These are phyloP conservation scores for Poeciliopsis turrubarensis DNA, from an alignment of 2,113 vertebrate species.

Conservation along the genomic window DNA sequence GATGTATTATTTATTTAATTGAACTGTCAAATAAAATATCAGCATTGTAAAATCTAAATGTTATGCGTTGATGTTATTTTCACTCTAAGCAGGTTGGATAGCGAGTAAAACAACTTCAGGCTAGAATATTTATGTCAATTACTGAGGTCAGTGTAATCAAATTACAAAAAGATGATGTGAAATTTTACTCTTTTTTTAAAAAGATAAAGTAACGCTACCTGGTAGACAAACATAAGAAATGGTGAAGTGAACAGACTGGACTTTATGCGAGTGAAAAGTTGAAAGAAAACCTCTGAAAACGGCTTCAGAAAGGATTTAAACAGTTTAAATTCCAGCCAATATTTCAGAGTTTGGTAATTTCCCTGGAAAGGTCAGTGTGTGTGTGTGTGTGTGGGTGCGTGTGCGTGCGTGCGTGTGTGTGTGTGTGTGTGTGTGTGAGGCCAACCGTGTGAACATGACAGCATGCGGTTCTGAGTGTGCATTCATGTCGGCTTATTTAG, in stretches of 20 bases:
- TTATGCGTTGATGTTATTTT: background rate
- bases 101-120: too few relatives aligned
- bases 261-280: background rate
- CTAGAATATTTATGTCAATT: too few relatives aligned
- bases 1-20: background rate
- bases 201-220: background rate
- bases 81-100: too few relatives aligned
- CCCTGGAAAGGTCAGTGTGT: slow-evolving; percentile 48
- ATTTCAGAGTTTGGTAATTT: slow-evolving; percentile 26
- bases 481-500: slow-evolving; percentile 40
- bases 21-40: background rate
- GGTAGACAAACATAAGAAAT: background rate
- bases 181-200: background rate
- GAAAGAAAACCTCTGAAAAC: background rate
- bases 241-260: background rate
- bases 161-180: background rate
- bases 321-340: slow-evolving; percentile 7
- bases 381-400: slow-evolving; percentile 12
- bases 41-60: background rate
- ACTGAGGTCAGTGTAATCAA: background rate
- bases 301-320: background rate
- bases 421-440: slow-evolving; percentile 9
- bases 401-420: slow-evolving; percentile 20
- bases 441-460: slow-evolving; percentile 26
- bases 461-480: slow-evolving; percentile 34